These are phyloP conservation scores for Sciaenops ocellatus DNA, from an alignment of 2,797 vertebrate species.

Conservation along the genomic window DNA sequence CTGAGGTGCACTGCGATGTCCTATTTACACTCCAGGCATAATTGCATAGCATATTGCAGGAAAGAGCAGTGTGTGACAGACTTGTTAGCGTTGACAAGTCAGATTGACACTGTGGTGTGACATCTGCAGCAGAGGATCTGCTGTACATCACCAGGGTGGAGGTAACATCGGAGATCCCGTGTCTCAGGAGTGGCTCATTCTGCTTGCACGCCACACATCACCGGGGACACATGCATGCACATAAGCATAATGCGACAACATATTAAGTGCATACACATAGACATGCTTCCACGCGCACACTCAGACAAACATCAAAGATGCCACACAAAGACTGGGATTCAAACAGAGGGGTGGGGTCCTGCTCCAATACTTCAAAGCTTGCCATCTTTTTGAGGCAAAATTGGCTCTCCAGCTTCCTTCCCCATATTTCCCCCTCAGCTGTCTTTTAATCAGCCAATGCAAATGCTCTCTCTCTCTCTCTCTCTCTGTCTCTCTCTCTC, in stretches of 20 bases:
- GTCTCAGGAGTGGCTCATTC: background rate
- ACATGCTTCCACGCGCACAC: slow-evolving; percentile 33
- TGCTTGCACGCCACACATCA: slow-evolving; percentile 13
- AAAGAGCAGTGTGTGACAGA: slow-evolving; percentile 27
- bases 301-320: slow-evolving; percentile 75
- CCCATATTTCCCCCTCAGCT: slow-evolving; percentile 64
- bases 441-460: slow-evolving; percentile 76
- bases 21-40: slow-evolving; percentile 21
- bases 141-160: slow-evolving; percentile 10
- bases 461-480: slow-evolving; percentile 51
- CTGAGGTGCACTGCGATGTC: slow-evolving; percentile 32
- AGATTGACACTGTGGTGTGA: slow-evolving; percentile 34
- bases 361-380: slow-evolving; percentile 82
- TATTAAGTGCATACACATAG: slow-evolving; percentile 34
- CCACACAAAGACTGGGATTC: slow-evolving; percentile 74
- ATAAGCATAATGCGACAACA: slow-evolving; percentile 24
- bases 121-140: slow-evolving; percentile 1
- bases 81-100: slow-evolving; percentile 38
- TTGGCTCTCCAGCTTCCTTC: slow-evolving; percentile 70
- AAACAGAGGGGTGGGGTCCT: slow-evolving; percentile 72
- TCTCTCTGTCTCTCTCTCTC: slow-evolving; percentile 23
- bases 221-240: slow-evolving; percentile 27
- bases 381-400: slow-evolving; percentile 80
- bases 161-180: background rate
- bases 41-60: slow-evolving; percentile 21